Percentiles rank a stretch among this genome's conserved stretches.
Conservation (phyloP, 2,113 vertebrate species). For the Piaya cayana region DNA sequence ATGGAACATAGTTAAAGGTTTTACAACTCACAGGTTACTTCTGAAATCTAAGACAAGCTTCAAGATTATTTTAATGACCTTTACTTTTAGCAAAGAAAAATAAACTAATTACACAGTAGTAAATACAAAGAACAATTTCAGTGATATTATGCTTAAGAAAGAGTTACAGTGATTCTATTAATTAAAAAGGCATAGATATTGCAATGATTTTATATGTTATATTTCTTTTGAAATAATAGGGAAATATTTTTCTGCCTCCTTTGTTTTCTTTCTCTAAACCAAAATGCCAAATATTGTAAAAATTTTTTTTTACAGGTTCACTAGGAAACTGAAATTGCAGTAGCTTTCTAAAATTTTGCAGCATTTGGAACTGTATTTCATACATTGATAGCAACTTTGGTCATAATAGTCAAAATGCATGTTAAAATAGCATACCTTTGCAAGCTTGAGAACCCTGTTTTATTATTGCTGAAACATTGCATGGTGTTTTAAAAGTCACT, state of each 20-base stretch:
- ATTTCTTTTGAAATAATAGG: constrained; percentile 13
- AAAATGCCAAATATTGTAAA: not conserved
- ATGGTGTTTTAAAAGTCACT: not conserved
- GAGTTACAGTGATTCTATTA: constrained; percentile 57
- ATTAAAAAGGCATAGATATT: constrained; percentile 18
- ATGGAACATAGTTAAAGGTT: constrained; percentile 81
- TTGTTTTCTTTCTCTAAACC: constrained; percentile 1
- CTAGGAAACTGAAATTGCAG: not conserved
- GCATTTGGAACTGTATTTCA: not conserved
- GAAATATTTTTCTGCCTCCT: not conserved
- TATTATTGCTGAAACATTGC: not conserved
- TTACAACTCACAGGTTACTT: constrained; percentile 73
- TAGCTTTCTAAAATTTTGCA: not conserved
- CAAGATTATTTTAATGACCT: constrained; percentile 72
- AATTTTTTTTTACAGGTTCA: not conserved
- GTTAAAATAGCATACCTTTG: not conserved
- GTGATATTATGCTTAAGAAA: constrained; percentile 60
- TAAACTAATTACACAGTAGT: constrained; percentile 80
- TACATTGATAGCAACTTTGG: not conserved
- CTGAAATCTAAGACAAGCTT: constrained; percentile 74
- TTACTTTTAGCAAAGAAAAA: constrained; percentile 72
- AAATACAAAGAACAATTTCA: constrained; percentile 77
- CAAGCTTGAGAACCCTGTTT: not conserved
- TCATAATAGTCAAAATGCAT: not conserved
- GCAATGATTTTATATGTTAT: constrained; percentile 38